Base-by-base conservation (phyloP, 2,113 vertebrate species). In the Melanocharis versteri region DNA sequence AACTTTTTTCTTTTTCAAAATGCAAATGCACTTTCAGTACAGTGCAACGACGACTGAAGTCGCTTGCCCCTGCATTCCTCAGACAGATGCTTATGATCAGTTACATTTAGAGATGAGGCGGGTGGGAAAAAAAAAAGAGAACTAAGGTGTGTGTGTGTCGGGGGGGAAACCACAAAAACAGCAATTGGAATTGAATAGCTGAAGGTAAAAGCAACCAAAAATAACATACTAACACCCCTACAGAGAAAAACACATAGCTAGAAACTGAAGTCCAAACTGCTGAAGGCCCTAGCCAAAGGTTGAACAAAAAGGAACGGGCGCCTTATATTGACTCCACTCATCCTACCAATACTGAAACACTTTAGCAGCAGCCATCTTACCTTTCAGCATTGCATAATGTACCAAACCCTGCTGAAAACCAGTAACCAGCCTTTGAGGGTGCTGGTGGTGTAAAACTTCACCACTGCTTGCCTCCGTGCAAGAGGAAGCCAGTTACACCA, bases 61-160 rank as follows among this genome's bases (percentile, higher is more conserved):
- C 69, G 51, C 33, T 77, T 75, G 79, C 21, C 31, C 62, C 39
- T 48, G 68, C 4, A 3, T 35, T 73, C 79, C 65, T 70, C 83
- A 44, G 62, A 62, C 22, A 53, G 42, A 71, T 0, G 0, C 37
- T 83, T 53, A 61, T 13, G 40, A 69, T 44, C 1, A 0, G 64
- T 51, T 80, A 62, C 30, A 64, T 81, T 93, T 73, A 56, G 37
- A 81, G 51, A 54, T 8, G 22, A 61, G 37, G 27, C 15, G 83
- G 73, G 21, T 10, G 69, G 70, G 37, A 57, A 47, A 66, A 56
- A 66, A 56, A 75, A 61, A 42, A 51, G 26, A 75, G 24, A 84
- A 50, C 23, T 16, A 48, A 53, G 31, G 39, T 5, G 4, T 14
- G 14, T 33, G 18, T 31, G 26, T 30, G 9, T 10, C 4, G 1